Conservation (phyloP, 2,113 vertebrate species). For the Oncorhynchus mykiss region DNA sequence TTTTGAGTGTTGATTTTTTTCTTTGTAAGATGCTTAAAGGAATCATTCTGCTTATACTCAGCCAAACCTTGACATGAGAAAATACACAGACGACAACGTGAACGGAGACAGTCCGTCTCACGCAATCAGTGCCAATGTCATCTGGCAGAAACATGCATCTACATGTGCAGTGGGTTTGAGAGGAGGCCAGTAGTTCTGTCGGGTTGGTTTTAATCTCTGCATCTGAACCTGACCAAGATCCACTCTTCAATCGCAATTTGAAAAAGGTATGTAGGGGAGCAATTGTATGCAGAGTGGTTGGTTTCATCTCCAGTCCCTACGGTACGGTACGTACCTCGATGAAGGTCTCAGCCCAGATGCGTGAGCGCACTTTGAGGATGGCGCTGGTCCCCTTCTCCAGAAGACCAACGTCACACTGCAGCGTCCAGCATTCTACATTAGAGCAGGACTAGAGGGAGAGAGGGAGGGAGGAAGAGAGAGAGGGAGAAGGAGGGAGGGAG, state of each 20-base stretch:
- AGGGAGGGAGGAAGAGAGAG: conserved; percentile 3
- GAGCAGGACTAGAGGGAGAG: conserved; percentile 76
- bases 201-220: no score
- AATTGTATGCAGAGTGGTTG: not conserved
- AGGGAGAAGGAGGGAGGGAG: conserved; percentile 2
- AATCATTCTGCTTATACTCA: conserved; percentile 25
- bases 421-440: conserved; percentile 78
- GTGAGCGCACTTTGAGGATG: conserved; percentile 82
- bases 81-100: conserved; percentile 33
- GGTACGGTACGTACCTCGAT: conserved; percentile 72
- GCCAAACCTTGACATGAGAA: conserved; percentile 45
- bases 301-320: not conserved
- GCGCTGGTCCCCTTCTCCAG: conserved; percentile 80
- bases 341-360: conserved; percentile 85
- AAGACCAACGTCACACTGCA: conserved; percentile 80
- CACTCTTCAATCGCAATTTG: no score
- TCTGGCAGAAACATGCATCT: conserved; percentile 17
- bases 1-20: conserved; percentile 9
- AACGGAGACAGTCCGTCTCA: conserved; percentile 13
- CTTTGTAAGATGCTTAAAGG: conserved; percentile 14
- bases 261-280: no score
- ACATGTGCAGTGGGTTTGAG: not conserved
- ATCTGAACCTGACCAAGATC: no score
- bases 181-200: no score
- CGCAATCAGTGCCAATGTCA: conserved; percentile 15